phyloP scores from a whole-genome alignment of 1,140 invertebrate genomes.

The Papilio polytes region DNA sequence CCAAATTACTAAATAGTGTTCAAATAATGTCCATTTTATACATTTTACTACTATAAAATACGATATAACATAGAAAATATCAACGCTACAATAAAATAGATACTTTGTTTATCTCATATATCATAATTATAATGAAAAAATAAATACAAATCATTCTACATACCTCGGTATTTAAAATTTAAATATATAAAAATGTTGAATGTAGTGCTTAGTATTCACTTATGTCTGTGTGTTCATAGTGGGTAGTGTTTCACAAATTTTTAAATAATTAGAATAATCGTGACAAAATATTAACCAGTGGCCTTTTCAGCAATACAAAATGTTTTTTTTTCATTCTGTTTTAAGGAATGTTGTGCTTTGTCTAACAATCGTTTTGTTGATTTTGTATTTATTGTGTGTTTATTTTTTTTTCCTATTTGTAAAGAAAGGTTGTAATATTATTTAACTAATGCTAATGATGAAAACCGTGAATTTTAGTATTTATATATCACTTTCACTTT shows the following conservation, averaged over 20 bases:
- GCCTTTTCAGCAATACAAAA: slow-evolving; percentile 30
- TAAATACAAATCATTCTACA: too few species aligned
- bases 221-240: slow-evolving; percentile 35
- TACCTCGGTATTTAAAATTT: neutral
- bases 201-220: slow-evolving; percentile 33
- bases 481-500: neutral
- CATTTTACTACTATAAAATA: slow-evolving; percentile 19
- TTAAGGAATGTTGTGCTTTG: slow-evolving; percentile 31
- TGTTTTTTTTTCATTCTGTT: slow-evolving; percentile 30
- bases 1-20: slow-evolving; percentile 29
- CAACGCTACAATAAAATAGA: neutral
- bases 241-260: slow-evolving; percentile 37
- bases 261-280: slow-evolving; percentile 13
- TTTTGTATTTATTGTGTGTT: slow-evolving; percentile 37
- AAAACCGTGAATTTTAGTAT: too few species aligned
- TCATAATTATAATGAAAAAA: neutral
- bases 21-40: slow-evolving; percentile 37
- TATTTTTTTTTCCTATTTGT: slow-evolving; percentile 44
- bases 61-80: neutral
- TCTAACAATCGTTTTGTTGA: slow-evolving; percentile 21
- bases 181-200: slow-evolving; percentile 12
- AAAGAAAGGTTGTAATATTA: slow-evolving; percentile 50
- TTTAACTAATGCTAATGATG: neutral
- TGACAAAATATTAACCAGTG: slow-evolving; percentile 26
- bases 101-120: neutral